Conservation (phyloP, 2,797 vertebrate species). For the Yasuhikotakia modesta region DNA sequence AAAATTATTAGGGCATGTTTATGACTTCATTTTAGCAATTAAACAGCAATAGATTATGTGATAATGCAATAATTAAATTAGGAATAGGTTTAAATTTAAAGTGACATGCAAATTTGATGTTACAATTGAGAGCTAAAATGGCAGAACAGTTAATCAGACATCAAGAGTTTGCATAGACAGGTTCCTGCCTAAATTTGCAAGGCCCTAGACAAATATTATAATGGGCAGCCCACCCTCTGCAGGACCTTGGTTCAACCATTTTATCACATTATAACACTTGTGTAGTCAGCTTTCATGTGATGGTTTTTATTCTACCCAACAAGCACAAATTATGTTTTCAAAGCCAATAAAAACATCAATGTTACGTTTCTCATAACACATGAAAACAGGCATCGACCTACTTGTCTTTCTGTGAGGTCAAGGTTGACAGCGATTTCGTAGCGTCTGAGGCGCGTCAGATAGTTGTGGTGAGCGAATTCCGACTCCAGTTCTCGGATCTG, state of each 20-base stretch:
- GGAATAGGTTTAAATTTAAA: too few relatives aligned
- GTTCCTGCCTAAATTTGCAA: too few relatives aligned
- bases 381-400: constrained; percentile 67
- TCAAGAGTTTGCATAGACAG: too few relatives aligned
- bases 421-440: constrained; percentile 99
- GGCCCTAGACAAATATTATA: too few relatives aligned
- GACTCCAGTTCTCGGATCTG: constrained; percentile 98
- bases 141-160: too few relatives aligned
- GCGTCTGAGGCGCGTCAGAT: constrained; percentile 95
- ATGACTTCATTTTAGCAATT: too few relatives aligned
- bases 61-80: too few relatives aligned
- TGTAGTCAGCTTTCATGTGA: constrained; percentile 6
- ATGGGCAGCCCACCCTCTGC: neutral
- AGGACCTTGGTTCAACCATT: neutral
- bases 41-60: too few relatives aligned
- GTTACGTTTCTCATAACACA: constrained; percentile 22
- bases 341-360: constrained; percentile 31
- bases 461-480: constrained; percentile 99
- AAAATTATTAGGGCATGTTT: too few relatives aligned
- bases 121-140: too few relatives aligned
- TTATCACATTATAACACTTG: neutral
- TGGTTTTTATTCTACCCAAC: constrained; percentile 1
- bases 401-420: constrained; percentile 99
- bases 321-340: neutral
- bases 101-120: too few relatives aligned